Conservation (phyloP, 2,113 vertebrate genomes). For the Haplochromis vanheusdeni region DNA sequence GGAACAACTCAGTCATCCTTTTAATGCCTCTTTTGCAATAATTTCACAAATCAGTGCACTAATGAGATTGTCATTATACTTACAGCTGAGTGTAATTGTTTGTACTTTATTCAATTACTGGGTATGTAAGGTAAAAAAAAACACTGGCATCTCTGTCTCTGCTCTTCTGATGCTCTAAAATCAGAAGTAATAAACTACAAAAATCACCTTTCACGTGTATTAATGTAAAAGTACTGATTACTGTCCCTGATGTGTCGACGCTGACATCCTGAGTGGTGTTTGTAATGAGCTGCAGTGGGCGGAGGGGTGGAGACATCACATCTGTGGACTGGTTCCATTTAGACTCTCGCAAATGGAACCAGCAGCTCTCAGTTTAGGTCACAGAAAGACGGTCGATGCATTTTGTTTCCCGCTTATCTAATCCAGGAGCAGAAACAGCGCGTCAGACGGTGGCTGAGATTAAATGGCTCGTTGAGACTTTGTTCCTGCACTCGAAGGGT, state of each 20-base stretch:
- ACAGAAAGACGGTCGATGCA: no score
- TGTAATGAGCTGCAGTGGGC: no score
- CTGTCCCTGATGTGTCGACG: no score
- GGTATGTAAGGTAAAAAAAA: background rate
- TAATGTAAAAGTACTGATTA: no score
- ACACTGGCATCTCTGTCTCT: background rate
- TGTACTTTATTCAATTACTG: background rate
- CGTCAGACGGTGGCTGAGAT: background rate
- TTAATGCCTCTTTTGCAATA: background rate
- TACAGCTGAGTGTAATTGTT: background rate
- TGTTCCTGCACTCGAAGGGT: background rate
- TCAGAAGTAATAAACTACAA: background rate
- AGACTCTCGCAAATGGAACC: no score
- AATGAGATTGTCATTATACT: background rate
- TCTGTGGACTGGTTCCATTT: no score
- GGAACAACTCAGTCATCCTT: background rate
- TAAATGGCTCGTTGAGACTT: slow-evolving; percentile 3
- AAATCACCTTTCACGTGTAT: no score
- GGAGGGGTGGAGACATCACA: no score
- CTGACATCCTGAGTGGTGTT: no score
- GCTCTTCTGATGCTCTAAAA: background rate
- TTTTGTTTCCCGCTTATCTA: rapidly evolving
- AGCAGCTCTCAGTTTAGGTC: no score
- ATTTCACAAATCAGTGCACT: background rate
- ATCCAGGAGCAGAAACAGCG: rapidly evolving